phyloP scores from a whole-genome alignment of 2,113 vertebrate genomes.

The Salvator merianae region DNA sequence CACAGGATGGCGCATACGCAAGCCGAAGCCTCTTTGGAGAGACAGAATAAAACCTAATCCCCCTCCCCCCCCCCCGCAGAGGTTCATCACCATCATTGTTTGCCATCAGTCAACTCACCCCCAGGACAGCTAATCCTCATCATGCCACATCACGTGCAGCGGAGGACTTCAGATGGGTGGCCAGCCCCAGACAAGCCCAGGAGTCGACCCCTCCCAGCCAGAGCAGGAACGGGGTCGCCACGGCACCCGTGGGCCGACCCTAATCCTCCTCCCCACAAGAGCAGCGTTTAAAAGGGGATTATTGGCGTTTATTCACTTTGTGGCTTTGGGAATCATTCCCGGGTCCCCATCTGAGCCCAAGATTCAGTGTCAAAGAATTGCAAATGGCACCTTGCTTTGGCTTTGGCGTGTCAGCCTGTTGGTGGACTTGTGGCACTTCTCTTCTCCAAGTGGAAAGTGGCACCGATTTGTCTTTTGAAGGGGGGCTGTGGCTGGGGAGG shows the following conservation, averaged over 20 bases:
- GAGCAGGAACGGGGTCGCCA: fast-evolving
- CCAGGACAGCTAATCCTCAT: constrained; percentile 69
- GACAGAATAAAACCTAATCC: not conserved
- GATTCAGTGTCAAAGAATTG: constrained; percentile 35
- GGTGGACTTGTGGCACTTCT: not conserved
- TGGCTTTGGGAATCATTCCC: constrained; percentile 21
- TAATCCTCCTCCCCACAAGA: constrained; percentile 49
- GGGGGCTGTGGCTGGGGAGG: too few relatives aligned
- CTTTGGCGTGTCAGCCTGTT: not conserved
- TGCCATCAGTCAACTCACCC: constrained; percentile 62
- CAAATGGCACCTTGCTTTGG: constrained; percentile 14
- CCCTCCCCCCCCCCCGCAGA: constrained; percentile 51
- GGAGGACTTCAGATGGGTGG: constrained; percentile 56
- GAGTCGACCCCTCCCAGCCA: not conserved
- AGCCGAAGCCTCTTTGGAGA: constrained; percentile 45
- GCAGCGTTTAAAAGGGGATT: constrained; percentile 66
- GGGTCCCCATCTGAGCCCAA: constrained; percentile 55
- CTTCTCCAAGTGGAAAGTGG: too few relatives aligned
- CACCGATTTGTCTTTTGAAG: too few relatives aligned
- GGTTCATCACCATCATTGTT: constrained; percentile 59
- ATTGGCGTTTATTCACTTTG: constrained; percentile 52
- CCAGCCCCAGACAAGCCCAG: constrained; percentile 47
- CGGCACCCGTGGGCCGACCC: not conserved
- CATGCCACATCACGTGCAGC: constrained; percentile 40
- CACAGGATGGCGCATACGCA: constrained; percentile 2